Conservation (phyloP, 2,113 vertebrate genomes). For the Meles meles region DNA sequence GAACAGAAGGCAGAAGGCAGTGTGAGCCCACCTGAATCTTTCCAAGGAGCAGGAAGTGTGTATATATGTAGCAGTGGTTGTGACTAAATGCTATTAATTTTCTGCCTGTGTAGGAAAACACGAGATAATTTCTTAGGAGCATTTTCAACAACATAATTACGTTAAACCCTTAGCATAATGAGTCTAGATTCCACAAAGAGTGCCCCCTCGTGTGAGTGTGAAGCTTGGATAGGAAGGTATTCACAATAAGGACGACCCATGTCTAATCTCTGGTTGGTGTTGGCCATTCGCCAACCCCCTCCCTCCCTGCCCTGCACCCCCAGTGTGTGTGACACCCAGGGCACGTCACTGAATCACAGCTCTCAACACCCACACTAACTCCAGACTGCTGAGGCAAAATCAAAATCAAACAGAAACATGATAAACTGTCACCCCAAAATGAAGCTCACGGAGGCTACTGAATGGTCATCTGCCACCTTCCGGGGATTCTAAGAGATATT, state of each 20-base stretch:
- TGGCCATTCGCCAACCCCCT: not conserved
- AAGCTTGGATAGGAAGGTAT: not conserved
- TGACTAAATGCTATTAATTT: conserved; percentile 45
- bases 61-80: not conserved
- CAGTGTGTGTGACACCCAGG: not conserved
- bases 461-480: not conserved
- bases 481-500: not conserved
- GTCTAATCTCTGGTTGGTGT: not conserved
- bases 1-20: not conserved
- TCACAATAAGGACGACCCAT: fast-evolving
- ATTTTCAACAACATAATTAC: conserved; percentile 53
- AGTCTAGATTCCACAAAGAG: not conserved
- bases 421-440: too few species aligned
- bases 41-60: not conserved
- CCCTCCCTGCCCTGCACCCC: not conserved
- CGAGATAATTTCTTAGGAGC: conserved; percentile 47
- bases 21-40: not conserved
- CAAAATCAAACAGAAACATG: not conserved
- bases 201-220: not conserved
- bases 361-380: too few species aligned
- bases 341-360: not conserved
- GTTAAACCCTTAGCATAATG: conserved; percentile 27
- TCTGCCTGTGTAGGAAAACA: conserved; percentile 50
- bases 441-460: not conserved
- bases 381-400: not conserved